These are phyloP conservation scores for Copidosoma aretas DNA, from an alignment of 2,888 invertebrate species.

Conservation along the genomic window DNA sequence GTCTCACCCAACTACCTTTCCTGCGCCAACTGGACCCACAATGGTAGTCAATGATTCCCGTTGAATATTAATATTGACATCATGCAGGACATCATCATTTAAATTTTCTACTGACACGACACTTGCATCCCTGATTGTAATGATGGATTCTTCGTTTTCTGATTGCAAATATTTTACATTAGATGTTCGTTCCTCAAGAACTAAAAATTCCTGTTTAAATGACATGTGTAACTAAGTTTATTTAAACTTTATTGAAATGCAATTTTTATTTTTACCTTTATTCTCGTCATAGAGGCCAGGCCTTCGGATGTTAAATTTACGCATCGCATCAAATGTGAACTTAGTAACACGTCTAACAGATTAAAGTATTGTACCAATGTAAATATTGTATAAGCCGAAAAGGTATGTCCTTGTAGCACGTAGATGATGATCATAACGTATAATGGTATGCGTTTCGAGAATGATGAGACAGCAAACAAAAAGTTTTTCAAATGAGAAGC, in stretches of 20 bases:
- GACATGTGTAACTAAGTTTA: conserved; percentile 3
- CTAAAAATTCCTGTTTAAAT: conserved; percentile 63
- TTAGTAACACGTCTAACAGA: conserved; percentile 72
- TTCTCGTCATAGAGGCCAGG: conserved; percentile 69
- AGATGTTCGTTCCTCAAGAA: conserved; percentile 65
- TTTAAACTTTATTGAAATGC: not conserved
- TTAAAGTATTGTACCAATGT: conserved; percentile 81
- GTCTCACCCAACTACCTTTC: conserved; percentile 67
- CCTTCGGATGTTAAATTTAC: conserved; percentile 70
- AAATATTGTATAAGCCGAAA: conserved; percentile 73
- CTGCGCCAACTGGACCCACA: conserved; percentile 88
- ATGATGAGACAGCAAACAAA: conserved; percentile 72
- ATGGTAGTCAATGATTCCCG: conserved; percentile 73
- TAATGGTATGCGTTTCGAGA: conserved; percentile 83
- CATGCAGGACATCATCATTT: conserved; percentile 55
- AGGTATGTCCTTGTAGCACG: conserved; percentile 67
- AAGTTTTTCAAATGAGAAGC: conserved; percentile 74
- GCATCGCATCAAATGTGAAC: conserved; percentile 71
- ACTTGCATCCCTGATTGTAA: conserved; percentile 60
- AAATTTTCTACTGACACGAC: conserved; percentile 62
- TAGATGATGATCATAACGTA: conserved; percentile 82
- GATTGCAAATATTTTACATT: conserved; percentile 25
- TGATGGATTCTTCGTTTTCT: conserved; percentile 46
- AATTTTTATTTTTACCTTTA: conserved; percentile 66
- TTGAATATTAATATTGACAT: conserved; percentile 67